These are phyloP conservation scores for Melinaea marsaeus DNA, from an alignment of 2,888 invertebrate species.

Conservation along the genomic window DNA sequence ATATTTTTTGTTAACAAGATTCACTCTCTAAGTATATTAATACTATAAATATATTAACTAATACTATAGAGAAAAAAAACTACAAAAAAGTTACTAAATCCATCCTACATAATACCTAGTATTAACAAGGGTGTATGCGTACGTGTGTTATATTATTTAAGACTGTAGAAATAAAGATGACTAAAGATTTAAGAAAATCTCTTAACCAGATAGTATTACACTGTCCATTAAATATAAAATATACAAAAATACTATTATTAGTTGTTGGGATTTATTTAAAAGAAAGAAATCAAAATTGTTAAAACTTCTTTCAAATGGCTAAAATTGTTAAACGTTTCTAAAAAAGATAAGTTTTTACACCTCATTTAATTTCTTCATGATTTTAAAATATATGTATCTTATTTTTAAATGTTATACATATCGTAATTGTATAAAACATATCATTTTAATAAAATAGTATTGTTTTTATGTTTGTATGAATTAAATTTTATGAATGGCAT, in stretches of 20 bases:
- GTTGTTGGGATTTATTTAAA: conserved; percentile 3
- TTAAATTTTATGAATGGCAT: too few species aligned
- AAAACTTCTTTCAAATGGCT: not conserved
- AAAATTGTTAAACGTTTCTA: not conserved
- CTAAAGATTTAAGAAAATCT: too few species aligned
- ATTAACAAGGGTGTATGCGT: conserved; percentile 36
- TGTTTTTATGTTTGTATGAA: too few species aligned
- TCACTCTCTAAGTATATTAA: conserved; percentile 55
- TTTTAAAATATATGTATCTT: too few species aligned
- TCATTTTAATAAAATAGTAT: too few species aligned
- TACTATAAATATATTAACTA: conserved; percentile 35
- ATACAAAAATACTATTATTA: too few species aligned
- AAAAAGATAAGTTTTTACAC: not conserved
- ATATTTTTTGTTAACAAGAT: conserved; percentile 44
- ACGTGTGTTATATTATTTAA: conserved; percentile 34
- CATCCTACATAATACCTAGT: conserved; percentile 53
- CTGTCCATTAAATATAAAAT: too few species aligned
- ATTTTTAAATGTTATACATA: too few species aligned
- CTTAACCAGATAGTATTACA: conserved; percentile 28
- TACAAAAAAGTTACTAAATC: conserved; percentile 46
- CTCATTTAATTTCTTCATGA: not conserved
- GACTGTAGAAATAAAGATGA: conserved; percentile 6
- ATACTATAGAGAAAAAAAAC: conserved; percentile 39
- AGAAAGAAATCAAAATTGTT: conserved; percentile 1
- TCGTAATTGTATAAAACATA: too few species aligned